Evolutionary conservation across 2,888 invertebrate genomes (phyloP).

Genomic region (Eudasyphora cyanicolor): DNA sequence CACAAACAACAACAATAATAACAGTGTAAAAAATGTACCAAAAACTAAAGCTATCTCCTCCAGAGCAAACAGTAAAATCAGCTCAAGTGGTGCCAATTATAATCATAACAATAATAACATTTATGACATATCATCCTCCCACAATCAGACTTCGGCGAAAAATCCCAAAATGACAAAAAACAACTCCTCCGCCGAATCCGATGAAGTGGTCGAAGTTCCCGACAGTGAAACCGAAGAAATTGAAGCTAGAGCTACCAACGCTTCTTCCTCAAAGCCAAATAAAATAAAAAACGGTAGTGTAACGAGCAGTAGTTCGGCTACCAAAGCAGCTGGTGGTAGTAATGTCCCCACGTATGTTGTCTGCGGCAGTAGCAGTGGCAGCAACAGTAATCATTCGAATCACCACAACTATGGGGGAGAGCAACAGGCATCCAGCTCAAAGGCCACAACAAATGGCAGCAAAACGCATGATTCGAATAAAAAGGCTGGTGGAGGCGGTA

Average conservation of each 20-base stretch:
- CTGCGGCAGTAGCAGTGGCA: slow-evolving; percentile 68
- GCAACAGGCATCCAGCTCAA: slow-evolving; percentile 66
- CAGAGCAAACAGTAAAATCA: slow-evolving; percentile 38
- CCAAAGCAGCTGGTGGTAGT: slow-evolving; percentile 47
- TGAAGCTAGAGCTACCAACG: slow-evolving; percentile 31
- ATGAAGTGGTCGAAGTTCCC: slow-evolving; percentile 71
- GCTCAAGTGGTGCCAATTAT: slow-evolving; percentile 54
- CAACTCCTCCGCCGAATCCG: slow-evolving; percentile 35
- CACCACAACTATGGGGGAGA: slow-evolving; percentile 61
- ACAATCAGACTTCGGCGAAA: slow-evolving; percentile 36
- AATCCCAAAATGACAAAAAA: slow-evolving; percentile 44
- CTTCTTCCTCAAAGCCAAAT: not conserved
- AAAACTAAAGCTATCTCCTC: slow-evolving; percentile 54
- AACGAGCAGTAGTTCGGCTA: slow-evolving; percentile 52
- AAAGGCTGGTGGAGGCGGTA: slow-evolving; percentile 42
- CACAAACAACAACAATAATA: slow-evolving; percentile 66
- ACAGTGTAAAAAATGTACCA: slow-evolving; percentile 62
- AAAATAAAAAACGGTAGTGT: slow-evolving; percentile 45
- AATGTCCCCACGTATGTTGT: slow-evolving; percentile 63
- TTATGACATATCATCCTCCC: slow-evolving; percentile 47
- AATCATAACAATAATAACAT: slow-evolving; percentile 54
- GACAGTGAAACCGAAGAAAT: slow-evolving; percentile 70
- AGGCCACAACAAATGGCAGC: slow-evolving; percentile 61
- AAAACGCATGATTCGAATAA: slow-evolving; percentile 6
- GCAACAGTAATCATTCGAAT: slow-evolving; percentile 60